A percentile compares a stretch with the other conserved stretches of the same genome.
Conservation (phyloP, 2,888 invertebrate genomes). For the Ceraclea dissimilis region DNA sequence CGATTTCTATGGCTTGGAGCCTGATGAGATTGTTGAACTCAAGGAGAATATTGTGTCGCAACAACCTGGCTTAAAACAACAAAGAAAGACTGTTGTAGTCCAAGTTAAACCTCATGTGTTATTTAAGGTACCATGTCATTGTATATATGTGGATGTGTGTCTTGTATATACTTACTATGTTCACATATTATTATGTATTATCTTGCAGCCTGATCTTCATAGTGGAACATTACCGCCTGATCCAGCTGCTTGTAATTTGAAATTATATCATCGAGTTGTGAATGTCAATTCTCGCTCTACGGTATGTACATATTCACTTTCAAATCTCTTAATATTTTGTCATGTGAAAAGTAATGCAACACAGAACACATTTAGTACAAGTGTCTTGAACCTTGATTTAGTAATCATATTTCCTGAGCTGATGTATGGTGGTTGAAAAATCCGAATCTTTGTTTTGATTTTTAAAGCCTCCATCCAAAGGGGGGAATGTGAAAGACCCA, state of each 20-base stretch:
- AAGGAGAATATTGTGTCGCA: conserved; percentile 37
- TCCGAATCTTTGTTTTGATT: no score
- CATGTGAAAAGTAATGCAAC: no score
- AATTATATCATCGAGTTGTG: conserved; percentile 78
- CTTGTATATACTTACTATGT: no score
- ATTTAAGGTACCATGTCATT: conserved; percentile 49
- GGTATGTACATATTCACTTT: conserved; percentile 31
- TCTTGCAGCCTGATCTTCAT: conserved; percentile 40
- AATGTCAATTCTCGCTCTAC: conserved; percentile 65
- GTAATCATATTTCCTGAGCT: no score
- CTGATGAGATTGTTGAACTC: conserved; percentile 47
- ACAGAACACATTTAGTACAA: no score
- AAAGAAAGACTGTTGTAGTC: conserved; percentile 52
- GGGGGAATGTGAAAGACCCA: no score
- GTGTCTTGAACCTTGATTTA: no score
- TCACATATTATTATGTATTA: no score
- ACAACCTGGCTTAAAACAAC: conserved; percentile 28
- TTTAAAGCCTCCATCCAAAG: no score
- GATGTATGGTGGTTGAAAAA: no score
- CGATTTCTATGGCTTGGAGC: conserved; percentile 65
- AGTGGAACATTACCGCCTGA: conserved; percentile 55
- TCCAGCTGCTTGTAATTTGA: conserved; percentile 58
- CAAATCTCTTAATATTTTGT: no score
- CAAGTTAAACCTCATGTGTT: conserved; percentile 75
- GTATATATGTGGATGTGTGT: no score